These are phyloP conservation scores for Todiramphus saurophagus DNA, from an alignment of 2,113 vertebrate species.

Conservation along the genomic window DNA sequence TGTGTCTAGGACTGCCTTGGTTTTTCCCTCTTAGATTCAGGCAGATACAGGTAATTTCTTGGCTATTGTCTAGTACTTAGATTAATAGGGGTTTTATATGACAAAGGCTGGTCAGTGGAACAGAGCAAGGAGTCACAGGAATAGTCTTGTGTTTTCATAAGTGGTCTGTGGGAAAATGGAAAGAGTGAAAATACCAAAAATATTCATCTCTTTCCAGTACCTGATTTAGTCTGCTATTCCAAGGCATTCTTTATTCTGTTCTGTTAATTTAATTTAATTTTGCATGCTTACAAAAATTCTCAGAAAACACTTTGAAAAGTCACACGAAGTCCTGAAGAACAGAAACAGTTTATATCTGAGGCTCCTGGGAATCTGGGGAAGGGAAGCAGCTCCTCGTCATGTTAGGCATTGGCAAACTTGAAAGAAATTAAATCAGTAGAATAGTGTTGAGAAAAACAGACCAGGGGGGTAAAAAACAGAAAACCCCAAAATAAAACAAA, in stretches of 20 bases:
- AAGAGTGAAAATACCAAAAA: neutral
- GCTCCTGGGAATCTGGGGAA: rapidly evolving
- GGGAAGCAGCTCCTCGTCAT: neutral
- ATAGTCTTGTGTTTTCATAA: neutral
- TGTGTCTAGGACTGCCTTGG: rapidly evolving
- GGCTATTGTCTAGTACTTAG: neutral
- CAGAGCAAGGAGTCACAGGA: neutral
- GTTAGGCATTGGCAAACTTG: neutral
- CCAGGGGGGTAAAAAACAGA: neutral
- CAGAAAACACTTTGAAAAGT: neutral
- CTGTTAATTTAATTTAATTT: neutral
- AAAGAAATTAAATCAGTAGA: neutral
- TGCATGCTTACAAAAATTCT: neutral
- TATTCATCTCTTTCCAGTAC: neutral
- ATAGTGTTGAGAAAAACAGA: neutral
- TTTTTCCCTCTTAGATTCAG: neutral
- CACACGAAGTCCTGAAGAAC: neutral
- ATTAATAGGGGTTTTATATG: neutral
- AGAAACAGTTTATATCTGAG: neutral
- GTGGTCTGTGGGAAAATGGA: neutral
- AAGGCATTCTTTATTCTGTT: neutral
- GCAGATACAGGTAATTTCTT: neutral
- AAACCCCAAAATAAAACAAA: neutral
- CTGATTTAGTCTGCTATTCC: neutral
- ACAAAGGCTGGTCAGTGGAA: neutral